phyloP scores from a whole-genome alignment of 2,113 vertebrate species.

The Cottus gobio region DNA sequence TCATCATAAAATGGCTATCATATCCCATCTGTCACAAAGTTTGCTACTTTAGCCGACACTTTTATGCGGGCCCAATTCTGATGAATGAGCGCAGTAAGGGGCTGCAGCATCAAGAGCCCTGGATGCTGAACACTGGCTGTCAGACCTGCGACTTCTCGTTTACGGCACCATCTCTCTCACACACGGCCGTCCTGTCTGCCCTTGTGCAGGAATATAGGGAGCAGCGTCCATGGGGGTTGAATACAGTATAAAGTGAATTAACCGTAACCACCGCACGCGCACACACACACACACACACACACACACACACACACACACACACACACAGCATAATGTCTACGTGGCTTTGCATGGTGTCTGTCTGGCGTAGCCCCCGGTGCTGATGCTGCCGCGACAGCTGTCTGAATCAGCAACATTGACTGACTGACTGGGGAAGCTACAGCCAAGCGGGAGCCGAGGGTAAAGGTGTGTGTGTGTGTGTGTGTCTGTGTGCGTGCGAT shows the following conservation, averaged over 20 bases:
- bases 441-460: constrained; percentile 49
- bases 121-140: constrained; percentile 24
- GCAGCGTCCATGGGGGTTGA: constrained; percentile 1
- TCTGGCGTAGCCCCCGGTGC: constrained; percentile 62
- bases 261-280: constrained; percentile 24
- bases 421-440: constrained; percentile 72
- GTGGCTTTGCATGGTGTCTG: constrained; percentile 62
- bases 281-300: not conserved
- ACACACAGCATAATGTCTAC: constrained; percentile 40
- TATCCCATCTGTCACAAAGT: constrained; percentile 34
- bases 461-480: constrained; percentile 61
- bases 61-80: constrained; percentile 25
- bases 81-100: constrained; percentile 35
- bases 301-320: constrained; percentile 25
- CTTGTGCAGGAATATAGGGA: constrained; percentile 9
- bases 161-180: not conserved
- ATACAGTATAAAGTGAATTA: constrained; percentile 18
- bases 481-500: not conserved
- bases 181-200: not conserved
- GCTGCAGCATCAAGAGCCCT: constrained; percentile 20
- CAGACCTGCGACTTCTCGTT: constrained; percentile 18
- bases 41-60: not conserved
- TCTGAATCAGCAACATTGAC: constrained; percentile 79
- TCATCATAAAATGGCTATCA: constrained; percentile 38
- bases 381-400: constrained; percentile 72